A percentile compares a stretch with the other conserved stretches of the same genome.
Conservation (phyloP, 2,113 vertebrate genomes). For the Callopanchax toddi region DNA sequence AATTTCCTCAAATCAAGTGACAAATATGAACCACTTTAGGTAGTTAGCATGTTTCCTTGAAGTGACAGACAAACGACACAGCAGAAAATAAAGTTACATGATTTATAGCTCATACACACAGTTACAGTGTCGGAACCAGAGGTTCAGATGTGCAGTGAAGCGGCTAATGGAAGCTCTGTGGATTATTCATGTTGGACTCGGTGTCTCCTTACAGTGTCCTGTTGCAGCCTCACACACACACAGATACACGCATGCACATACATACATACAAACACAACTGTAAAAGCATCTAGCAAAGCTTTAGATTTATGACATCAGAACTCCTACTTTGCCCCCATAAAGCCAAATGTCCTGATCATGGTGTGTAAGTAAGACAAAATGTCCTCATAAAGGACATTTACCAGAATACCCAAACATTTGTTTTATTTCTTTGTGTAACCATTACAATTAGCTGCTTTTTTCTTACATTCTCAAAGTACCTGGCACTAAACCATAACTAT, state of each 20-base stretch:
- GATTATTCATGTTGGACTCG: constrained; percentile 73
- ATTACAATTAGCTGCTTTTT: no score
- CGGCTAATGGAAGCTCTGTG: constrained; percentile 68
- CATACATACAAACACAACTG: background rate
- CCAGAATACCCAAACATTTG: no score
- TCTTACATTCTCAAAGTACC: no score
- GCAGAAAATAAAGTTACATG: background rate
- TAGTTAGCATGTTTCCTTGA: background rate
- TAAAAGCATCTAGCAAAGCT: background rate
- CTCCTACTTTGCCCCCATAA: background rate
- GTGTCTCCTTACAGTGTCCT: constrained; percentile 64
- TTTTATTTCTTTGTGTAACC: no score
- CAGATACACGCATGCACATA: background rate
- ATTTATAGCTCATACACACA: constrained; percentile 13
- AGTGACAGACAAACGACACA: background rate
- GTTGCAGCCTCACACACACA: constrained; percentile 34
- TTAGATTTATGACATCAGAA: background rate
- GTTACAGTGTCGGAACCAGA: constrained; percentile 8
- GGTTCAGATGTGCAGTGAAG: constrained; percentile 52
- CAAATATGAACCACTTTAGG: no score
- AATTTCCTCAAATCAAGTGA: no score
- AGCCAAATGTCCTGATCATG: no score
- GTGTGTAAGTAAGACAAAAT: no score
- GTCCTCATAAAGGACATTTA: no score
- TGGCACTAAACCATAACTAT: no score